Conservation (phyloP, 2,113 vertebrate genomes). For the Oreochromis niloticus region DNA sequence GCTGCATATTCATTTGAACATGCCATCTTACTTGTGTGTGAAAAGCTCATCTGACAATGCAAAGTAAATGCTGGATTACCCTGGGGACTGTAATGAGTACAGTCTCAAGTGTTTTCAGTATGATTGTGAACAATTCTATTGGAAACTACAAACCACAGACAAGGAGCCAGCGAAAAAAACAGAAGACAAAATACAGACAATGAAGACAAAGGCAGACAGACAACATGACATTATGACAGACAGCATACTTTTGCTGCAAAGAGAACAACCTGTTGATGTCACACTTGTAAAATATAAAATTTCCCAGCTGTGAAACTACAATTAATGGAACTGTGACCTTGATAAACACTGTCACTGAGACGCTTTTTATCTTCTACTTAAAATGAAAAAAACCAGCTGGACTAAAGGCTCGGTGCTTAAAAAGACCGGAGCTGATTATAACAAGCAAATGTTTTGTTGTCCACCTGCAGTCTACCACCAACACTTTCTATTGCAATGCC, state of each 20-base stretch:
- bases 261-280: neutral
- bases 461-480: fast-evolving
- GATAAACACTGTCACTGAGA: fast-evolving
- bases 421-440: neutral
- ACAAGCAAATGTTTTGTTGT: neutral
- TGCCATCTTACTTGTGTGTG: neutral
- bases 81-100: fast-evolving
- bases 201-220: neutral
- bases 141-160: neutral
- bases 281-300: neutral
- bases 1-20: neutral
- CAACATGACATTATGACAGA: neutral
- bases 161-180: neutral
- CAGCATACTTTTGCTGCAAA: neutral
- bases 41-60: neutral
- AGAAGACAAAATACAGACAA: neutral
- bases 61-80: neutral
- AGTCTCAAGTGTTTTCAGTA: neutral
- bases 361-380: neutral
- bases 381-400: neutral
- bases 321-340: neutral
- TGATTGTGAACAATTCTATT: neutral
- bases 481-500: neutral
- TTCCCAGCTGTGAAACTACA: neutral
- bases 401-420: neutral